Conservation (phyloP, 2,888 invertebrate species). For the Germaria angustata region DNA sequence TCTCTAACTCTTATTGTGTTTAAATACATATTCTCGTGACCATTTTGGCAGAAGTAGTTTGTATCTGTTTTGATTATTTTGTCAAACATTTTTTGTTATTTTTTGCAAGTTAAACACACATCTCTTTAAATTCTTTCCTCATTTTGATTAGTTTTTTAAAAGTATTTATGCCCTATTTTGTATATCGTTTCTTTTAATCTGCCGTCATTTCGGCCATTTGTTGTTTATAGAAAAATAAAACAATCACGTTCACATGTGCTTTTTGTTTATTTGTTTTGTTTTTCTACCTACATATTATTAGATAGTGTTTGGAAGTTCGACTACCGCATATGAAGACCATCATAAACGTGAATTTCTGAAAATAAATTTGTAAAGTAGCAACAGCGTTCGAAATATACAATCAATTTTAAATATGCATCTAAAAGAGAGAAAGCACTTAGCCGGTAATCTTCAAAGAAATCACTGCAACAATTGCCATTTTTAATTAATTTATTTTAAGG, state of each 20-base stretch:
- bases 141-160: slow-evolving; percentile 9
- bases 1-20: background rate
- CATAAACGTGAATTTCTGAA: slow-evolving; percentile 33
- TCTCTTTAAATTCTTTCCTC: background rate
- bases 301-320: background rate
- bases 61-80: background rate
- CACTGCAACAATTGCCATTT: too few species aligned
- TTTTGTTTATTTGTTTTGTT: slow-evolving; percentile 11
- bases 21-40: slow-evolving; percentile 21
- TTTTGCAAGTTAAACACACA: slow-evolving; percentile 47
- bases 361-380: background rate
- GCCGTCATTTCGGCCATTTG: background rate
- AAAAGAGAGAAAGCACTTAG: too few species aligned
- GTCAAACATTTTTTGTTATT: slow-evolving; percentile 34
- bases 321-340: slow-evolving; percentile 38
- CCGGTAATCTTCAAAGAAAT: too few species aligned
- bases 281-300: slow-evolving; percentile 10
- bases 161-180: background rate
- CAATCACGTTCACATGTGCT: slow-evolving; percentile 46
- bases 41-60: slow-evolving; percentile 22
- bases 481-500: too few species aligned
- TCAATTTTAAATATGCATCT: too few species aligned
- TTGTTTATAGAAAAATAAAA: slow-evolving; percentile 5
- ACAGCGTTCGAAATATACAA: too few species aligned
- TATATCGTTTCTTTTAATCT: slow-evolving; percentile 15